Conservation (phyloP, 2,113 vertebrate species). For the Podarcis muralis region DNA sequence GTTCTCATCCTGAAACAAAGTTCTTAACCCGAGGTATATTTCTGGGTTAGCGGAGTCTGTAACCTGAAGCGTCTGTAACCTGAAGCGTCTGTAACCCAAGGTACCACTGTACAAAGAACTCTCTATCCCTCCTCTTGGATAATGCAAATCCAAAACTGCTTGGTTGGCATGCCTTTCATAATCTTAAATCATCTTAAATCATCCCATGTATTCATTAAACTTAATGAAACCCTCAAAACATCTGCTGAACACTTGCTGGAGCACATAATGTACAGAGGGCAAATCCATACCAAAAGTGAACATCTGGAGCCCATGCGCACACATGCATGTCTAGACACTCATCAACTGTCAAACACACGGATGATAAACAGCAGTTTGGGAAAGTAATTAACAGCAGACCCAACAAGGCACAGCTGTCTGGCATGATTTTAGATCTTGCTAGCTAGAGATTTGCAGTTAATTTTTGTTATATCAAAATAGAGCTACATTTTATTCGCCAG, state of each 20-base stretch:
- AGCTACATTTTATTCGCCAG: not conserved
- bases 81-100: too few relatives aligned
- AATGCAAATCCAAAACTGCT: slow-evolving; percentile 17
- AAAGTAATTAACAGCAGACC: slow-evolving; percentile 26
- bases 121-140: not conserved
- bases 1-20: too few relatives aligned
- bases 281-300: slow-evolving; percentile 9
- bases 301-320: not conserved
- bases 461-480: not conserved
- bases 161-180: not conserved
- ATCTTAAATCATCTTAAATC: slow-evolving; percentile 1
- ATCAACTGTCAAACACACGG: slow-evolving; percentile 14
- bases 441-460: not conserved
- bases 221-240: slow-evolving; percentile 32
- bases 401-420: slow-evolving; percentile 48
- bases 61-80: too few relatives aligned
- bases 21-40: too few relatives aligned
- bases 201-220: slow-evolving; percentile 32
- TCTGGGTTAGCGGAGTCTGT: too few relatives aligned
- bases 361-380: slow-evolving; percentile 17
- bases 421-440: slow-evolving; percentile 15
- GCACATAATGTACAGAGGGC: not conserved
- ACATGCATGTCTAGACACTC: not conserved
- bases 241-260: slow-evolving; percentile 15
- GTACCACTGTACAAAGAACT: not conserved